These are phyloP conservation scores for Callionymus lyra DNA, from an alignment of 2,113 vertebrate genomes.

Conservation along the genomic window DNA sequence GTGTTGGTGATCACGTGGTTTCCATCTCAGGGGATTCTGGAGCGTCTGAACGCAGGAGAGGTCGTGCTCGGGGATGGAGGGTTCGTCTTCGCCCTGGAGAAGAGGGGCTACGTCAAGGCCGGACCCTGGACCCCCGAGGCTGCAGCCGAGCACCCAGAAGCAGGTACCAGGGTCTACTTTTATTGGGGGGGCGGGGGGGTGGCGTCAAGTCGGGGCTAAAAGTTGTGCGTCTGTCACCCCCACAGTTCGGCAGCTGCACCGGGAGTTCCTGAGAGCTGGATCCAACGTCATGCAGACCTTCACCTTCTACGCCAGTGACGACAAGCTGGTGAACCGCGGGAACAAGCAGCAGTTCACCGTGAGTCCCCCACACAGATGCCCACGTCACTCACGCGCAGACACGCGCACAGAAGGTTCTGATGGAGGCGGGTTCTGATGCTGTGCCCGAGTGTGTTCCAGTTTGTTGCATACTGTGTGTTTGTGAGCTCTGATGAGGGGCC, in stretches of 20 bases:
- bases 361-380: slow-evolving; percentile 44
- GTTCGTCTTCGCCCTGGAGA: slow-evolving; percentile 93
- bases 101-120: slow-evolving; percentile 92
- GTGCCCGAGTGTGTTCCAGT: no score
- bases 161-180: slow-evolving; percentile 59
- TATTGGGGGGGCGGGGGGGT: background rate
- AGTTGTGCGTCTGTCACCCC: background rate
- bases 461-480: no score
- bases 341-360: slow-evolving; percentile 80
- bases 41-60: slow-evolving; percentile 84
- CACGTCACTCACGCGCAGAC: no score
- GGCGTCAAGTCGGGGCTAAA: background rate
- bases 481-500: no score
- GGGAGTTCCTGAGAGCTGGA: slow-evolving; percentile 90
- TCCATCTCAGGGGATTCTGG: slow-evolving; percentile 75
- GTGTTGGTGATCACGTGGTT: no score
- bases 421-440: no score
- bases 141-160: slow-evolving; percentile 84
- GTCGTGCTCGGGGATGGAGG: slow-evolving; percentile 92
- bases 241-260: slow-evolving; percentile 90
- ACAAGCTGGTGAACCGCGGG: slow-evolving; percentile 95
- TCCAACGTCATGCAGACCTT: slow-evolving; percentile 92
- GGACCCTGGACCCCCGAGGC: slow-evolving; percentile 98
- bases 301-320: slow-evolving; percentile 93
- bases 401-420: no score